phyloP scores from a whole-genome alignment of 2,113 vertebrate genomes.

The Rallus limicola region DNA sequence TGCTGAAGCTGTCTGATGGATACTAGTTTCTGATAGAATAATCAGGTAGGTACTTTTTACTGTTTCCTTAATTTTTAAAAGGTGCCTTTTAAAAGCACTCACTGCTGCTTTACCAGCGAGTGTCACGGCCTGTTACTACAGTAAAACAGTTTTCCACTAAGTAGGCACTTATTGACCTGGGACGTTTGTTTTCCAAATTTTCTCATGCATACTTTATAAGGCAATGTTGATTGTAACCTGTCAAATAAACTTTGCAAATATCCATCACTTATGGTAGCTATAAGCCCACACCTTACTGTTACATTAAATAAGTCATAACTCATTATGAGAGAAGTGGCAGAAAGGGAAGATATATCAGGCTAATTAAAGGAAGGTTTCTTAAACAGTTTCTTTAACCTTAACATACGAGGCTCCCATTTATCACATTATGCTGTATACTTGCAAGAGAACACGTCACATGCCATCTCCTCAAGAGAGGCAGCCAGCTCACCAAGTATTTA shows the following conservation, averaged over 20 bases:
- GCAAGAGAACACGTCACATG: neutral
- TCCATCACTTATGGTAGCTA: constrained; percentile 7
- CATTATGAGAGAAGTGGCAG: neutral
- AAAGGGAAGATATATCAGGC: neutral
- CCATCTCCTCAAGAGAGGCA: neutral
- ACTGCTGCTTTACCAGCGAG: fast-evolving
- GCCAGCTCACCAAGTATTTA: neutral
- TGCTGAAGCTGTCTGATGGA: neutral
- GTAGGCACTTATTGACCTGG: neutral
- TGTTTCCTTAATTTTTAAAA: neutral
- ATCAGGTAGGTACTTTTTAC: neutral
- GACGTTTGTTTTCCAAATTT: neutral
- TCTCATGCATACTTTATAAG: neutral
- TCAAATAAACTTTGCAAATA: constrained; percentile 14
- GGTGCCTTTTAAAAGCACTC: neutral
- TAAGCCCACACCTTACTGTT: neutral
- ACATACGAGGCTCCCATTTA: neutral
- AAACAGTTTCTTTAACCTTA: constrained; percentile 13
- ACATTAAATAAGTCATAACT: neutral
- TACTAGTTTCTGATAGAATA: neutral
- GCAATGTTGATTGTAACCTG: constrained; percentile 31
- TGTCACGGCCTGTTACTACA: neutral
- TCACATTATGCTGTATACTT: neutral
- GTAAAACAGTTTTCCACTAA: neutral
- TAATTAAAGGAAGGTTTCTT: constrained; percentile 31